Percentiles rank a stretch among this genome's conserved stretches.
Evolutionary conservation across 1,140 invertebrate genomes (phyloP).

Genomic region (Nebria ingens): DNA sequence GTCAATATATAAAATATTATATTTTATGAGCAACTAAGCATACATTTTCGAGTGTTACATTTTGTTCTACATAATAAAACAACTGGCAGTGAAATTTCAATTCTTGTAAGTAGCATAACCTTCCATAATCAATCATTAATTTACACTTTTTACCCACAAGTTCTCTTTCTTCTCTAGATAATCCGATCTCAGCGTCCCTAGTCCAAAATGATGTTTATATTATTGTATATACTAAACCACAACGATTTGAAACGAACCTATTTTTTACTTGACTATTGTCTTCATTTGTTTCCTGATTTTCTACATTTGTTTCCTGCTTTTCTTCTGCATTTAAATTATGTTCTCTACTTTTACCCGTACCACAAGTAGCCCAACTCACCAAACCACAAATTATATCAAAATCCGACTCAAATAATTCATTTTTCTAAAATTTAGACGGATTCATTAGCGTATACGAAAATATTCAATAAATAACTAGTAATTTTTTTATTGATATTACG

Average conservation of each 20-base stretch:
- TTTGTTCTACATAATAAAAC: constrained; percentile 50
- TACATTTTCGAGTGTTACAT: constrained; percentile 66
- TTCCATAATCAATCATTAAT: constrained; percentile 61
- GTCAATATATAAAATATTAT: background rate
- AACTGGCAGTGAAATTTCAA: constrained; percentile 49
- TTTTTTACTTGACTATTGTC: constrained; percentile 7
- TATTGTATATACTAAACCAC: background rate
- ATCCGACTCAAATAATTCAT: constrained; percentile 49
- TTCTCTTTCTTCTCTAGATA: constrained; percentile 40
- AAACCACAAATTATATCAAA: constrained; percentile 68
- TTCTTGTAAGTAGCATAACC: constrained; percentile 49
- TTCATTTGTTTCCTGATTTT: too few relatives aligned
- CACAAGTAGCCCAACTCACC: constrained; percentile 77
- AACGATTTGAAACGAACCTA: background rate
- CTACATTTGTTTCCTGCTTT: constrained; percentile 29
- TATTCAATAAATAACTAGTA: background rate
- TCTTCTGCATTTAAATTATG: constrained; percentile 25
- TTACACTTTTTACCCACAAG: constrained; percentile 61
- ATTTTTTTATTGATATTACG: too few relatives aligned
- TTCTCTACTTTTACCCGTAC: constrained; percentile 43
- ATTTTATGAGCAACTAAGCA: constrained; percentile 50
- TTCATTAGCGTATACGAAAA: background rate
- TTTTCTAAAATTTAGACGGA: constrained; percentile 26
- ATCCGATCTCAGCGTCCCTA: constrained; percentile 23
- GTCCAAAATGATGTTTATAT: background rate